Percentiles rank a stretch among this genome's conserved stretches.
Conservation (phyloP, 2,888 invertebrate genomes). For the Gryllus longicercus region DNA sequence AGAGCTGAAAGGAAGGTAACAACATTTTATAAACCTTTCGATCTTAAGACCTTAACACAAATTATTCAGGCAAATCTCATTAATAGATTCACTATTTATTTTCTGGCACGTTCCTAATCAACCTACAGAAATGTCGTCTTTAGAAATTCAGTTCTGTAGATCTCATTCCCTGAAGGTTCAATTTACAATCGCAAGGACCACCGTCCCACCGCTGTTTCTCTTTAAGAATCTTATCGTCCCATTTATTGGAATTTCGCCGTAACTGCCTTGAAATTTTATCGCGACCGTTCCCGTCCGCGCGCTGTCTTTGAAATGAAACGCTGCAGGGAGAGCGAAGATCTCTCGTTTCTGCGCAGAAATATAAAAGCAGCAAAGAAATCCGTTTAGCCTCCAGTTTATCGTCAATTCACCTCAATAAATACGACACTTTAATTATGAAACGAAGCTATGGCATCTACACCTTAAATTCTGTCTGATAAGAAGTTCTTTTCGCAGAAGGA, state of each 20-base stretch:
- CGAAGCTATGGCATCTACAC: conserved; percentile 5
- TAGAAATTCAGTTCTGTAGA: no score
- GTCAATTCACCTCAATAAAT: conserved; percentile 17
- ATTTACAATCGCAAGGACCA: background rate
- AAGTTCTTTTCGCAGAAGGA: background rate
- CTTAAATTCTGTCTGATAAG: conserved; percentile 17
- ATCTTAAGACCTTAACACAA: no score
- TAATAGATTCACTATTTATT: no score
- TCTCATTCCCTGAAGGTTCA: no score
- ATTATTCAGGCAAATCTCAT: no score
- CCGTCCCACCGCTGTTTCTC: background rate
- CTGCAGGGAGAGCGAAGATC: background rate
- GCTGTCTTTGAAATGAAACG: background rate
- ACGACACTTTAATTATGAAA: conserved; percentile 17
- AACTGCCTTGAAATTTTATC: conserved; percentile 9
- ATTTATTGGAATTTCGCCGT: conserved; percentile 9
- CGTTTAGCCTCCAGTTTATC: conserved; percentile 17
- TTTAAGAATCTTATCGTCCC: conserved; percentile 17
- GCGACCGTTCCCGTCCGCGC: background rate
- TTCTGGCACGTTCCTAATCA: no score
- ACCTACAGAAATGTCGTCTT: no score
- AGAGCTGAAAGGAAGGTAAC: no score
- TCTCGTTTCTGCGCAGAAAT: background rate
- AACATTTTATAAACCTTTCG: no score
- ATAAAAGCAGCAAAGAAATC: conserved; percentile 7